Percentiles rank a stretch among this genome's conserved stretches.
Conservation (phyloP, 2,113 vertebrate genomes). For the Lepus timidus region DNA sequence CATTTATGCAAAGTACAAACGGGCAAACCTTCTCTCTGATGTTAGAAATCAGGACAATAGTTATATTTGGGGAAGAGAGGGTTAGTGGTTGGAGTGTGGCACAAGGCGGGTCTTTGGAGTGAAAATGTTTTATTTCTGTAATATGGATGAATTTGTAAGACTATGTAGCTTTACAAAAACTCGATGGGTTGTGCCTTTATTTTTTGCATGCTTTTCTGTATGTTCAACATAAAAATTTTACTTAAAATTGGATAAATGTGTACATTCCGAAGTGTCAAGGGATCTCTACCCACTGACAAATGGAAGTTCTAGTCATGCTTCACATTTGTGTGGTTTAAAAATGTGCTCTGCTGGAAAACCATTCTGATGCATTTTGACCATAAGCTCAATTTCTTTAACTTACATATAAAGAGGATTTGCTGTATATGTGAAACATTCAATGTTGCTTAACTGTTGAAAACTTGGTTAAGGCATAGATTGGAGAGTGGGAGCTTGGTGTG, state of each 20-base stretch:
- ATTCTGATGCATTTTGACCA: not conserved
- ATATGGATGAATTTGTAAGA: not conserved
- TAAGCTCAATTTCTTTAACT: not conserved
- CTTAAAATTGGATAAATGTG: conserved; percentile 49
- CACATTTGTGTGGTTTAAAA: conserved; percentile 27
- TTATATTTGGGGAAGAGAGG: not conserved
- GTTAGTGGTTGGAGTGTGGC: not conserved
- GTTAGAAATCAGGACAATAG: not conserved
- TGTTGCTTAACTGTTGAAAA: not conserved
- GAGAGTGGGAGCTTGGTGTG: too few species aligned
- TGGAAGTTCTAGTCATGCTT: conserved; percentile 47
- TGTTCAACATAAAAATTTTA: conserved; percentile 42
- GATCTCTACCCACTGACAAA: not conserved
- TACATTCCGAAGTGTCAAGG: conserved; percentile 35
- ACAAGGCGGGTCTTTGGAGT: rapidly evolving
- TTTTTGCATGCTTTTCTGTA: not conserved
- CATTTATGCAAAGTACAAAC: not conserved
- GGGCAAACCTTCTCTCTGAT: not conserved
- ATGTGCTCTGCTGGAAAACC: not conserved
- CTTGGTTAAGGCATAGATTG: not conserved
- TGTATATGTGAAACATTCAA: not conserved
- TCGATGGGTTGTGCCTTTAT: not conserved
- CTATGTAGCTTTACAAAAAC: conserved; percentile 9
- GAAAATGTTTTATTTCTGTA: not conserved
- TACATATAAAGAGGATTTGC: conserved; percentile 9